Conservation (phyloP, 2,113 vertebrate species). For the Cebidichthys violaceus region DNA sequence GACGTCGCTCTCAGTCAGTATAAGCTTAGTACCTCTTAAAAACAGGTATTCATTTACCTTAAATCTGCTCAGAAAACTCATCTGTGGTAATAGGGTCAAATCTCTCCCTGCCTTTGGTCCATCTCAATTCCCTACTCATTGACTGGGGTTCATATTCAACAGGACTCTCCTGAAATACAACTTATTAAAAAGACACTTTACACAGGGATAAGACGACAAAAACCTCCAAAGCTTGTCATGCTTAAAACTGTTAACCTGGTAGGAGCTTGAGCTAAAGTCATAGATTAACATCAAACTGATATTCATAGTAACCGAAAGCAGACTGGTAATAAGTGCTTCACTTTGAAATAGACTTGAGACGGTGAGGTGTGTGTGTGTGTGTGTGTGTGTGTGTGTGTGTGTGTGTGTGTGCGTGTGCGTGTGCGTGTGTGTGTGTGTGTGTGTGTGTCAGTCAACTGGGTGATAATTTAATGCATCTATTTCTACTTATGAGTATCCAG, state of each 20-base stretch:
- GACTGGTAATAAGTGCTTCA: constrained; percentile 71
- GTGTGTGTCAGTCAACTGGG: constrained; percentile 16
- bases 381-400: constrained; percentile 18
- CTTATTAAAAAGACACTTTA: constrained; percentile 59
- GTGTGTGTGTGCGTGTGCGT: constrained; percentile 2
- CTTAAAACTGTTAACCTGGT: constrained; percentile 48
- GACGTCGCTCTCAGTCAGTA: constrained; percentile 33
- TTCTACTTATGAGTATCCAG: constrained; percentile 55
- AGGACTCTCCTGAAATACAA: constrained; percentile 54
- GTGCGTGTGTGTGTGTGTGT: constrained; percentile 18
- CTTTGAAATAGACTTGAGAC: constrained; percentile 55
- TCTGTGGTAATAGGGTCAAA: constrained; percentile 24
- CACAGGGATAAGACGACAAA: constrained; percentile 38
- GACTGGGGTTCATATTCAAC: constrained; percentile 48
- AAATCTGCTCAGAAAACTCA: constrained; percentile 33
- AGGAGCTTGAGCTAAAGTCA: constrained; percentile 24
- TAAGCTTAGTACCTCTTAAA: constrained; percentile 55
- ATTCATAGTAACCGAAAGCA: constrained; percentile 51
- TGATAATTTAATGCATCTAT: constrained; percentile 78
- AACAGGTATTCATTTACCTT: constrained; percentile 5
- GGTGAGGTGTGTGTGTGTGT: constrained; percentile 22
- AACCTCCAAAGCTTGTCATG: constrained; percentile 26
- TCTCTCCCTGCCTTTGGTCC: constrained; percentile 93
- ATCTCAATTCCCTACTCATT: constrained; percentile 72
- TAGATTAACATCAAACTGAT: constrained; percentile 55